phyloP scores from a whole-genome alignment of 2,113 vertebrate species.

The Daphoenositta chrysoptera region DNA sequence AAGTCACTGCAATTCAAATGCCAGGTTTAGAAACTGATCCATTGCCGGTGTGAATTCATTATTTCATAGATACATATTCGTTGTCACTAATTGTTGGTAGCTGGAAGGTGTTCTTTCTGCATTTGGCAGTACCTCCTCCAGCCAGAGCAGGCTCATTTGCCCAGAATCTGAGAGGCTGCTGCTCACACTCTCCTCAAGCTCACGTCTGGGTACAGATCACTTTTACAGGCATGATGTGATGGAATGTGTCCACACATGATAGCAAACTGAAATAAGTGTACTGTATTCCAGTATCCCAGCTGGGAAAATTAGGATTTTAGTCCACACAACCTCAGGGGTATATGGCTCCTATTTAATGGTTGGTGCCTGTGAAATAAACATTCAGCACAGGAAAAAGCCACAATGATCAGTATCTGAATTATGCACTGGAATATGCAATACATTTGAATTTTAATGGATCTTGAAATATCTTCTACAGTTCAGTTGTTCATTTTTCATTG shows the following conservation, averaged over 20 bases:
- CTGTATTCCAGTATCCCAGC: neutral
- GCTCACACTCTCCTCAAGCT: neutral
- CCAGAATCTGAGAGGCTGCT: neutral
- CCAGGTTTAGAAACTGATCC: neutral
- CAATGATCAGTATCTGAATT: neutral
- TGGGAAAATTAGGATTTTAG: neutral
- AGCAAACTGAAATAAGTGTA: neutral
- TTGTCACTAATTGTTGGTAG: neutral
- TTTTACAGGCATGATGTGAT: neutral
- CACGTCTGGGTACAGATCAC: neutral
- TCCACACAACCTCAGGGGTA: neutral
- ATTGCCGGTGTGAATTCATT: neutral
- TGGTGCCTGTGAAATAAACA: neutral
- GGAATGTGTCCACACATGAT: fast-evolving
- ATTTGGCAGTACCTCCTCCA: neutral
- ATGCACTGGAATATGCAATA: neutral
- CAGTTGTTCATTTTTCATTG: neutral
- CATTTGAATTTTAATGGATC: neutral
- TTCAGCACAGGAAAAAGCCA: neutral
- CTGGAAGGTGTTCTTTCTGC: neutral
- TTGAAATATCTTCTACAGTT: neutral
- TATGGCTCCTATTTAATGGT: neutral
- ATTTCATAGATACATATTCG: neutral
- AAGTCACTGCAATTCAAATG: neutral
- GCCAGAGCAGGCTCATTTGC: neutral